Base-by-base conservation (phyloP, 2,797 vertebrate species). In the Esox masquinongy region DNA sequence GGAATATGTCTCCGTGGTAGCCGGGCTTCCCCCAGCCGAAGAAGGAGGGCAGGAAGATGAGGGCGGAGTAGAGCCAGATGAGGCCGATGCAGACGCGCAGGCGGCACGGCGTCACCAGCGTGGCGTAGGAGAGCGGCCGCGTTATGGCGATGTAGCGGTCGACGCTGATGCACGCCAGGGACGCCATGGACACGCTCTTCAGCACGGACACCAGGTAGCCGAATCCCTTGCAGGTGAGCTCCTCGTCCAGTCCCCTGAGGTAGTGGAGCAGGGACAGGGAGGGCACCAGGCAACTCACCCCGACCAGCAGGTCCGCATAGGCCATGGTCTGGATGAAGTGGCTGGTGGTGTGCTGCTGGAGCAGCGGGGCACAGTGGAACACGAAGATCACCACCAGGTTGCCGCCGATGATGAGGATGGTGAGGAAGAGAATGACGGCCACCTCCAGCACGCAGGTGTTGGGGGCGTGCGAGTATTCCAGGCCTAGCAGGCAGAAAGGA, bases 281-380 rank as follows among this genome's bases (percentile, higher is more conserved):
- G 36, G 97, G 97, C 76, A 97, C 93, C 83, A 99, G 91, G 87
- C 97, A 99, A 92, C 95, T 98, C 70, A 98, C 90, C 0, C 97
- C 96, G 80, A 99, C 96, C 90, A 98, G 92, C 81, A 99, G 95
- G 89, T 98, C 97, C 1, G 97, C 97, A 22, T 97, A 98, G 0
- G 97, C 96, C 97, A 98, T 98, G 66, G 97, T 99, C 92, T 97
- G 97, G 86, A 99, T 97, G 91, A 99, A 99, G 90, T 96, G 96
- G 89, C 96, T 96, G 86, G 97, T 97, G 81, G 96, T 97, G 83
- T 98, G 97, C 84, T 97, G 95, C 92, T 97, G 96, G 83, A 98
- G 94, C 85, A 98, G 91, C 29, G 97, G 97, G n/a, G 96, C 97
- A 67, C 97, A 99, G 88, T 99, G 97, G 93, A 98, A 99, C 80